A percentile compares a stretch with the other conserved stretches of the same genome.
Conservation (phyloP, 1,140 invertebrate species). For the Leptinotarsa undecemlineata region DNA sequence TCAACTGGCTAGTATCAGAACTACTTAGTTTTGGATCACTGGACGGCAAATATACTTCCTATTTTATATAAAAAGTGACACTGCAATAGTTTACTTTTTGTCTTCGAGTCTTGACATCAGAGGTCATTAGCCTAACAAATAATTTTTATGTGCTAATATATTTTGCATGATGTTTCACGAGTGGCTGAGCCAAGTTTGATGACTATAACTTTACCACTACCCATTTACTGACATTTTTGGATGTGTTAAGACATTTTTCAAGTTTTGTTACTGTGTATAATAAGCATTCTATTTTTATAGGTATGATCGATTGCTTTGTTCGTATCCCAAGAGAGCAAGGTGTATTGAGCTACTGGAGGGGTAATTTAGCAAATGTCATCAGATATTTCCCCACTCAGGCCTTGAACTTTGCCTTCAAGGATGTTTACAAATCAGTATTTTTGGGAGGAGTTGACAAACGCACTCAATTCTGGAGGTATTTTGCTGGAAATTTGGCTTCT, state of each 20-base stretch:
- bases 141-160: not conserved
- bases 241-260: not conserved
- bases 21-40: no score
- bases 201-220: conserved; percentile 34
- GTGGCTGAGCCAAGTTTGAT: conserved; percentile 25
- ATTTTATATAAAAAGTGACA: no score
- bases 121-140: no score
- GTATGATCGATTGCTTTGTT: conserved; percentile 84
- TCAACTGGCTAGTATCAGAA: no score
- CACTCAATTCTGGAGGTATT: conserved; percentile 83
- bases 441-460: conserved; percentile 84
- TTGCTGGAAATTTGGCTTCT: conserved; percentile 84
- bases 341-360: conserved; percentile 85
- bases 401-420: conserved; percentile 95
- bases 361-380: conserved; percentile 91
- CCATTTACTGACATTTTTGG: conserved; percentile 34
- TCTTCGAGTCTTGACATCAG: no score
- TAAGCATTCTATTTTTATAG: conserved; percentile 56
- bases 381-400: conserved; percentile 96
- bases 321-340: conserved; percentile 87
- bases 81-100: no score
- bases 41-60: no score
- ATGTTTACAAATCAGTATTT: conserved; percentile 84
- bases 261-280: no score
- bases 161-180: conserved; percentile 11